Percentiles rank a stretch among this genome's conserved stretches.
phyloP scores from a whole-genome alignment of 2,888 invertebrate genomes.

The Lydus trimaculatus region DNA sequence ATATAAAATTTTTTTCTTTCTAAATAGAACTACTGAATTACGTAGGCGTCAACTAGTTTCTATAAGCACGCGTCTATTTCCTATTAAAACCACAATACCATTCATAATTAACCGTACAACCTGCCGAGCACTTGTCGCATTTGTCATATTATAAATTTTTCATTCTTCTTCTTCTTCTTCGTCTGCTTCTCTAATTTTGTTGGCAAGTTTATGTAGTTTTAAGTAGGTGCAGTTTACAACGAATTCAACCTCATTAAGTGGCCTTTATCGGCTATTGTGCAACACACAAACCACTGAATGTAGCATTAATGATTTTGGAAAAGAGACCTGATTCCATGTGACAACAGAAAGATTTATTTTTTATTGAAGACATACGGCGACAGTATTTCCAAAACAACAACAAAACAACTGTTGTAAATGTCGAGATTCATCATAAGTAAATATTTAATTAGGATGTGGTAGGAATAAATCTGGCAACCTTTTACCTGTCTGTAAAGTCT shows the following conservation, averaged over 20 bases:
- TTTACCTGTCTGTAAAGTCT: slow-evolving; percentile 10
- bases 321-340: slow-evolving; percentile 22
- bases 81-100: slow-evolving; percentile 24
- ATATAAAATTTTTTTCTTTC: background rate
- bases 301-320: slow-evolving; percentile 30
- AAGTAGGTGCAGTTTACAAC: slow-evolving; percentile 32
- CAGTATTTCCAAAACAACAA: background rate
- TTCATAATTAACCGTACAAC: slow-evolving; percentile 31
- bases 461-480: background rate
- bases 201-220: slow-evolving; percentile 28
- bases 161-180: too few relatives aligned
- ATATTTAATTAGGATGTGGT: slow-evolving; percentile 21
- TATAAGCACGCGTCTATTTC: slow-evolving; percentile 25
- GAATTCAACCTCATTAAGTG: slow-evolving; percentile 29
- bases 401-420: slow-evolving; percentile 9
- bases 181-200: slow-evolving; percentile 24
- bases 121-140: slow-evolving; percentile 32
- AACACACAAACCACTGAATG: slow-evolving; percentile 24
- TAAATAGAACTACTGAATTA: slow-evolving; percentile 5
- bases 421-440: slow-evolving; percentile 16
- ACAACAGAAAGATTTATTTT: slow-evolving; percentile 29
- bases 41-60: slow-evolving; percentile 22
- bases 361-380: background rate
- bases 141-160: slow-evolving; percentile 12
- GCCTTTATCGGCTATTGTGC: slow-evolving; percentile 25